Conservation (phyloP, 2,888 invertebrate species). For the Scotopteryx bipunctaria region DNA sequence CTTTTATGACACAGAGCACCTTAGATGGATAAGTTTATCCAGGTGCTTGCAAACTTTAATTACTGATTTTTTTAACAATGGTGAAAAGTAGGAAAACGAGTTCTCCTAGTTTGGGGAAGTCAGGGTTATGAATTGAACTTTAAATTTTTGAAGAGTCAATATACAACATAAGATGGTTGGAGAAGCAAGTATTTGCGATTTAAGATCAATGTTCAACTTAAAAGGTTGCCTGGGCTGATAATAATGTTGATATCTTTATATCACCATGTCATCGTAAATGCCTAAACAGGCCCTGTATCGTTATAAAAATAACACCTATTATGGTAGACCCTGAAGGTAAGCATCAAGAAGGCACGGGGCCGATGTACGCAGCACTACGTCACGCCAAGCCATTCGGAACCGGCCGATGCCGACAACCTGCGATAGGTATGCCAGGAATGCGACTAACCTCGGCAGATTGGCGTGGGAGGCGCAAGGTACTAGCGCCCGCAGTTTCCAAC, state of each 20-base stretch:
- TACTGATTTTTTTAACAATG: conserved; percentile 1
- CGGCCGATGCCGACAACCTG: conserved; percentile 78
- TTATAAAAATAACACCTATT: neutral
- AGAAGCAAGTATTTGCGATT: too few species aligned
- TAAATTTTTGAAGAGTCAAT: neutral
- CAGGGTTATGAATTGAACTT: conserved; percentile 14
- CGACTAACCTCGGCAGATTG: conserved; percentile 66
- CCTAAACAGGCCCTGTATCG: too few species aligned
- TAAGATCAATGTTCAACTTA: too few species aligned
- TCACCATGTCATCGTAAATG: too few species aligned
- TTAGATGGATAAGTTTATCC: too few species aligned
- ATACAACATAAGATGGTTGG: neutral
- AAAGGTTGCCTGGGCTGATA: too few species aligned
- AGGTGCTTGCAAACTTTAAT: neutral
- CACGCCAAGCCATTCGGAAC: conserved; percentile 69
- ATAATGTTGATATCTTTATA: too few species aligned
- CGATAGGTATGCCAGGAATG: conserved; percentile 75
- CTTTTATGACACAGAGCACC: neutral
- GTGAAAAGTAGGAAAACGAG: conserved; percentile 5
- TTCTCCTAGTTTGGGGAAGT: conserved; percentile 9
- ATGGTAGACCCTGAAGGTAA: conserved; percentile 8
- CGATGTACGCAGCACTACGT: conserved; percentile 68
- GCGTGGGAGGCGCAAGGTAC: conserved; percentile 71
- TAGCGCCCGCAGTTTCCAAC: conserved; percentile 43
- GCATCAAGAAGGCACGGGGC: conserved; percentile 37